Evolutionary conservation across 2,797 vertebrate species (phyloP).

Genomic region (Strix occidentalis): DNA sequence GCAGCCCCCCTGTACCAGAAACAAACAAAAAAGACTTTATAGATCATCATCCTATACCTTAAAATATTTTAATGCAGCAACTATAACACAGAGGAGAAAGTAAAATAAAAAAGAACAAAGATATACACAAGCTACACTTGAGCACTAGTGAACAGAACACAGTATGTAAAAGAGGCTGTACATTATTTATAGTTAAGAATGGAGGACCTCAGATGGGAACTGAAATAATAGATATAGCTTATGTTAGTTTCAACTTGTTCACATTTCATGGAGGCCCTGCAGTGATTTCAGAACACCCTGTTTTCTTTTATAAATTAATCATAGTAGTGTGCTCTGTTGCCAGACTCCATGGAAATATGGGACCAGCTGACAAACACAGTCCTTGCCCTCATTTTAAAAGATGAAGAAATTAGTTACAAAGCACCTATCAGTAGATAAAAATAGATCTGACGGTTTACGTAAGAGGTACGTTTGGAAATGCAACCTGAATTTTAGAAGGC

Average conservation of each 20-base stretch:
- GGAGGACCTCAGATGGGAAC: constrained; percentile 1
- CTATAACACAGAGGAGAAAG: background rate
- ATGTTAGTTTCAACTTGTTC: constrained; percentile 4
- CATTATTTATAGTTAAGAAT: constrained; percentile 48
- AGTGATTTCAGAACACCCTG: background rate
- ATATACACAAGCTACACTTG: background rate
- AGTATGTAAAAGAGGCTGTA: background rate
- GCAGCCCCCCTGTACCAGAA: background rate
- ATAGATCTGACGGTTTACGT: background rate
- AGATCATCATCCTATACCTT: background rate
- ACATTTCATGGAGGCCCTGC: background rate
- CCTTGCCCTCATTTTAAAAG: background rate
- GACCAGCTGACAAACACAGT: background rate
- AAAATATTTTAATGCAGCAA: background rate
- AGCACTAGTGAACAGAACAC: background rate
- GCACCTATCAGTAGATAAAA: background rate
- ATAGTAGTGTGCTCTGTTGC: background rate
- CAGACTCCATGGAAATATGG: constrained; percentile 8
- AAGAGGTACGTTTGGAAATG: background rate
- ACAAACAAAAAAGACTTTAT: background rate
- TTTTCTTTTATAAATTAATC: constrained; percentile 46
- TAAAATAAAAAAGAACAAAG: background rate
- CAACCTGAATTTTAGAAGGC: background rate
- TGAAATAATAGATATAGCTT: constrained; percentile 19
- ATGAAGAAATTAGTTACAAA: background rate